Base-by-base conservation (phyloP, 2,888 invertebrate genomes). In the Onchidella celtica region DNA sequence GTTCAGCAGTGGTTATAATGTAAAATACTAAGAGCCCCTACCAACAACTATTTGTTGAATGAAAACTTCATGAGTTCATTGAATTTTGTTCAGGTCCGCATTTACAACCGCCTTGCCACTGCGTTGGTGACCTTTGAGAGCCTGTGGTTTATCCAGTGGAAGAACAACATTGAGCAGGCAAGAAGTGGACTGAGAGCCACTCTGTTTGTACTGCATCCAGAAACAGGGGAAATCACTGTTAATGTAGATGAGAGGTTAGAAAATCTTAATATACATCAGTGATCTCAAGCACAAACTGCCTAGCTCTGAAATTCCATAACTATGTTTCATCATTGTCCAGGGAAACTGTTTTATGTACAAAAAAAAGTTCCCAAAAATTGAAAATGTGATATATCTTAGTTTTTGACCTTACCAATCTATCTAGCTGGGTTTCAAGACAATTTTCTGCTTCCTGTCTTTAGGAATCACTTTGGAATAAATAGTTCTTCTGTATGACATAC, bases 71-170 rank as follows among this genome's bases (percentile, higher is more conserved):
- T n/a, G n/a, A n/a, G n/a, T n/a, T n/a, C n/a, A n/a, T n/a, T n/a
- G n/a, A n/a, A n/a, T n/a, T n/a, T 55, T 70, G n/a, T 73, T 6
- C 34, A 79, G 79, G 91, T 91, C 1, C 87, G 90, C 61, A 88
- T 89, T 69, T 91, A 91, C 85, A 91, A 91, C 83, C 85, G 90
- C 73, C 88, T 93, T 29, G 92, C 93, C 29, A 92, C 91, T 21
- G 91, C 92, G 2, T 87, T 93, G 65, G 91, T 92, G 17, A 92
- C 92, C 1, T 93, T 93, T 88, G 93, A 93, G 85, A 92, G 91
- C 81, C 85, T 91, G 32, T 93, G 92, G 92, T 91, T 93, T 79
- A 89, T 89, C 0, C 90, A 90, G 84, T 93, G 93, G 93, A 92
- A 91, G 84, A 86, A 86, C 63, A 87, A 88, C 55, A 92, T 93